Base-by-base conservation (phyloP, 2,888 invertebrate genomes). In the Venusia cambrica region DNA sequence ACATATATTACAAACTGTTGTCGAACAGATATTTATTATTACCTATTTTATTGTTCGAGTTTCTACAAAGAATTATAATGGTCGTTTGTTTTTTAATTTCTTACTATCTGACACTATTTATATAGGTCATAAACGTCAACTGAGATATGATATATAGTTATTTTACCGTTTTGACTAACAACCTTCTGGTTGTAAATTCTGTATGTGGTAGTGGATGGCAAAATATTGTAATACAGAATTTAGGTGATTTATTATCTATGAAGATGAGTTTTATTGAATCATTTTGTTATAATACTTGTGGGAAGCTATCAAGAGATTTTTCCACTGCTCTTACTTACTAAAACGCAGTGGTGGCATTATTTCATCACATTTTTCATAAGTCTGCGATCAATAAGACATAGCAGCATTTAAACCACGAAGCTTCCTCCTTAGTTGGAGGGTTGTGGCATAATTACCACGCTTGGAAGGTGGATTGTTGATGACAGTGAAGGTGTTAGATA, bases 1-100 rank as follows among this genome's bases (percentile, higher is more conserved):
- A 57, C 32, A 25, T 31, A 29, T 54, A 55, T 45, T 51, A 46
- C 54, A 50, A 59, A 45, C 45, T 40, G 54, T 56, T 62, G 61
- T 63, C 51, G 48, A 50, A 49, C 31, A 18, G 32, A 45, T 59
- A 63, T 62, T 62, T 62, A 57, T 60, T 38, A 37, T 45, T 34
- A 31, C 48, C 27, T 37, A 36, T 54, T 58, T 57, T 60, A 52
- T 57, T 62, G 51, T 53, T 58, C 27, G 32, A 40, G 45, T 51
- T 45, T 46, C 42, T 43, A 30, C 26, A 38, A 37, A 39, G 35
- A 45, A 38, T 47, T 53, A 44, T 43, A 38, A 21, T 16, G 9
- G 21, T 35, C 42, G 48, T 52, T 54, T 48, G 41, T 54, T 54
- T 49, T 51, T 38, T 34, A 31, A 38, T 44, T 28, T 32, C 12